Conservation (phyloP, 2,797 vertebrate species). For the Karalla daura region DNA sequence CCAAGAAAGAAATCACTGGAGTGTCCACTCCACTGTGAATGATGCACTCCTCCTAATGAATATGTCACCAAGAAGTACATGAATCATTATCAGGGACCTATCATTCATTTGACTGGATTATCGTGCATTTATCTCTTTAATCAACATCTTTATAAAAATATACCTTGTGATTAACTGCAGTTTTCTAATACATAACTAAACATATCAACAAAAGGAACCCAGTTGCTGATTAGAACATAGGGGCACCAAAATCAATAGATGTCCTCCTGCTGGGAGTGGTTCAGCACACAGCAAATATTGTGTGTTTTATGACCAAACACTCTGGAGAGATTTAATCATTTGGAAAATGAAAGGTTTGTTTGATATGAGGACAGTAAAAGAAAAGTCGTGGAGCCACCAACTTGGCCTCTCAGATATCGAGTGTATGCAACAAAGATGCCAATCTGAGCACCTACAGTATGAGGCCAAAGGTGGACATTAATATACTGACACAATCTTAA, state of each 20-base stretch:
- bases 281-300: conserved; percentile 30
- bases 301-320: conserved; percentile 28
- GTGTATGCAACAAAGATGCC: neutral
- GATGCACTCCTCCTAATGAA: neutral
- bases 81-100: neutral
- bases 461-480: neutral
- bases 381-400: conserved; percentile 22
- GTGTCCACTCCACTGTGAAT: neutral
- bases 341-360: conserved; percentile 32
- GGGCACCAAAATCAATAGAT: conserved; percentile 37
- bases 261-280: conserved; percentile 8
- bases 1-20: neutral
- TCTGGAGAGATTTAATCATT: conserved; percentile 15
- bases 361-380: conserved; percentile 1
- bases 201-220: too few relatives aligned
- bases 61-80: neutral
- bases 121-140: neutral
- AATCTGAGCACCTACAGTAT: conserved; percentile 1
- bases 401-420: neutral
- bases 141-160: neutral
- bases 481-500: neutral
- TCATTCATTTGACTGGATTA: neutral
- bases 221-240: neutral
- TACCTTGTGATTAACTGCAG: neutral
- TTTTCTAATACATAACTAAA: neutral